Evolutionary conservation across 1,140 invertebrate species (phyloP).

Genomic region (Habropoda laboriosa): DNA sequence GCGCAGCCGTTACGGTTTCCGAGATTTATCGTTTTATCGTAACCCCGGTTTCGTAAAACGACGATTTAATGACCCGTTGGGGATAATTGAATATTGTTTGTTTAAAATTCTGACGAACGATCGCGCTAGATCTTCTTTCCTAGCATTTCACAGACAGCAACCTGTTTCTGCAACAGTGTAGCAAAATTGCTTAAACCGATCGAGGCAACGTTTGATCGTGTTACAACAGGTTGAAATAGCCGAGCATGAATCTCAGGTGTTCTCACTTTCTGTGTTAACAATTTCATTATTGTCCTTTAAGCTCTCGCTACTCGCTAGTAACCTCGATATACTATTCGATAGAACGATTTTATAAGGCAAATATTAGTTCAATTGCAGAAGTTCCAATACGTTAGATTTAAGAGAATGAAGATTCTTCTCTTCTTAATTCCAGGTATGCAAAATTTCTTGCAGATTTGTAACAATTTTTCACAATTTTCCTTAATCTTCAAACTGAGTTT

Average conservation of each 20-base stretch:
- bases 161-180: constrained; percentile 14
- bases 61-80: not conserved
- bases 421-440: no score
- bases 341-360: no score
- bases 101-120: not conserved
- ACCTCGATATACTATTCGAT: no score
- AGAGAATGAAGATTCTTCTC: no score
- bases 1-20: not conserved
- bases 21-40: not conserved
- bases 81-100: constrained; percentile 6
- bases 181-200: constrained; percentile 43
- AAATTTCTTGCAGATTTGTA: no score
- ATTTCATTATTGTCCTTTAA: no score
- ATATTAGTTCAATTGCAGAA: no score
- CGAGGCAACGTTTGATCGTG: not conserved
- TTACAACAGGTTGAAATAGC: constrained; percentile 38
- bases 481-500: no score
- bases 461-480: no score
- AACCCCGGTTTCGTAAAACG: not conserved
- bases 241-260: constrained; percentile 28
- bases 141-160: not conserved
- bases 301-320: no score
- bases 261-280: not conserved
- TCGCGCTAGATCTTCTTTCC: not conserved
- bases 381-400: no score